Conservation (phyloP, 2,113 vertebrate species). For the Dryoscopus gambensis region DNA sequence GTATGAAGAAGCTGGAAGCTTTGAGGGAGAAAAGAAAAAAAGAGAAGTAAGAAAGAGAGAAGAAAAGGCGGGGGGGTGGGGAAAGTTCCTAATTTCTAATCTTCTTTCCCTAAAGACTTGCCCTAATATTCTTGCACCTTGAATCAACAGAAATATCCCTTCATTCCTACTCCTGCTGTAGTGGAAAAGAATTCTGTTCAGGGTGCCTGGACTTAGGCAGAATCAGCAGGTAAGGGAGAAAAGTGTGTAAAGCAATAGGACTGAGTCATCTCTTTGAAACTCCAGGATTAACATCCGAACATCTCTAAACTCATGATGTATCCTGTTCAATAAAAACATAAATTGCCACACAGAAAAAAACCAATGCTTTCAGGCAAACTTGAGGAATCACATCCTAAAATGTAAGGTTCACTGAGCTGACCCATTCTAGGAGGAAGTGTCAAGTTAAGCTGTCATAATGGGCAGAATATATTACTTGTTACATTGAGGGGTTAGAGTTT, state of each 20-base stretch:
- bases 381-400: background rate
- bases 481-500: background rate
- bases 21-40: background rate
- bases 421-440: background rate
- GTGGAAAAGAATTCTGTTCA: background rate
- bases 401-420: background rate
- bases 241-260: background rate
- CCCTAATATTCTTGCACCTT: background rate
- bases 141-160: background rate
- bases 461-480: background rate
- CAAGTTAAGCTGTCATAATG: background rate
- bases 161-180: background rate
- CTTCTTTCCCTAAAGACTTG: background rate
- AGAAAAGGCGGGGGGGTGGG: too few relatives aligned
- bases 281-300: background rate
- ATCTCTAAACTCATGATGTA: background rate
- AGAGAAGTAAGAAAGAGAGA: background rate
- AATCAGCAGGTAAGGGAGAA: background rate
- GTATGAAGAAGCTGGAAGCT: background rate
- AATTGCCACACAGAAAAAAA: background rate
- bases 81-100: background rate
- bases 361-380: background rate
- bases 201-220: background rate
- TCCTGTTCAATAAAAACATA: background rate
- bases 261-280: background rate